Conservation (phyloP, 2,888 invertebrate genomes). For the Ctena decussata region DNA sequence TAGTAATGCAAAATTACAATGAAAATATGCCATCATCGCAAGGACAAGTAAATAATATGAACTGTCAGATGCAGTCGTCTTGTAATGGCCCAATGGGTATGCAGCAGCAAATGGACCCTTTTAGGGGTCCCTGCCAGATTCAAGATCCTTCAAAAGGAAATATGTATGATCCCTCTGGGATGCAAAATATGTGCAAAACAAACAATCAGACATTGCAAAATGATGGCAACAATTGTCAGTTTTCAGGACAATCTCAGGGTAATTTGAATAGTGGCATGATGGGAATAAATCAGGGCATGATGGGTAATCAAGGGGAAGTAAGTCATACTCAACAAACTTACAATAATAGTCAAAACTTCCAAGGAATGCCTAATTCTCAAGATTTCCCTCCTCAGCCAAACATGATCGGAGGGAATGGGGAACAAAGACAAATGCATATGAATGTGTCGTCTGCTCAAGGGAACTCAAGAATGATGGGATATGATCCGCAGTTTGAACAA, state of each 20-base stretch:
- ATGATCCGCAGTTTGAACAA: constrained; percentile 58
- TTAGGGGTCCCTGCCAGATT: constrained; percentile 62
- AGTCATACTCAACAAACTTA: constrained; percentile 53
- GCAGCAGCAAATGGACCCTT: constrained; percentile 67
- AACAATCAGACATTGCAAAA: not conserved
- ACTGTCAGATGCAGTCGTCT: constrained; percentile 64
- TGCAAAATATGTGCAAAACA: constrained; percentile 59
- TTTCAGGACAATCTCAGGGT: constrained; percentile 53
- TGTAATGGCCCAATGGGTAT: constrained; percentile 68
- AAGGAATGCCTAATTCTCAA: constrained; percentile 53
- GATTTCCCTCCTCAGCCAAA: constrained; percentile 29
- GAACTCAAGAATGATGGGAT: constrained; percentile 59
- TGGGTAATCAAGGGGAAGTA: constrained; percentile 49
- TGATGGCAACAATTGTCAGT: constrained; percentile 54
- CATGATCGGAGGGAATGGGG: not conserved
- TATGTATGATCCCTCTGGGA: constrained; percentile 60
- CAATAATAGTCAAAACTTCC: constrained; percentile 56
- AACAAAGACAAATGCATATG: constrained; percentile 49
- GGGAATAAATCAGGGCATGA: constrained; percentile 70
- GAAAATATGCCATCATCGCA: constrained; percentile 62
- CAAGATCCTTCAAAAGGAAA: constrained; percentile 62
- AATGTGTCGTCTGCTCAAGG: constrained; percentile 45
- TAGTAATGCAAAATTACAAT: constrained; percentile 69
- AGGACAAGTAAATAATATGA: constrained; percentile 59
- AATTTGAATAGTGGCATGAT: constrained; percentile 69